Evolutionary conservation across 2,113 vertebrate genomes (phyloP), one percentile per base, ranked within the genome.

Genomic region (Gnathonemus echidnorhynchus): DNA sequence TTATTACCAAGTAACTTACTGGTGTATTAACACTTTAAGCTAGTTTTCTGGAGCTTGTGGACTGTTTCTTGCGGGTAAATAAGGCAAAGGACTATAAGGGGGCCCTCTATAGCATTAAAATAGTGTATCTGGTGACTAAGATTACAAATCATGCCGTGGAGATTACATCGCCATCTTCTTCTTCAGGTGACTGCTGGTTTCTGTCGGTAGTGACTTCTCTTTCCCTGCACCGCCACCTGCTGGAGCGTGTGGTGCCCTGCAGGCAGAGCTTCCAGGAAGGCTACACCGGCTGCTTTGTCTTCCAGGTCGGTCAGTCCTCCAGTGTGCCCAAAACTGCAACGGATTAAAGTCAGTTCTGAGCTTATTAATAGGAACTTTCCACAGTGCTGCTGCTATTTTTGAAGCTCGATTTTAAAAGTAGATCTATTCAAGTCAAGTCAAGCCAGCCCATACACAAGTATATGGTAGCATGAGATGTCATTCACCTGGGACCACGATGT

Each of bases 181-280:
- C 15, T 21, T 7, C 87, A 96, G 96, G 80, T 89, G 96, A 97
- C 91, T 97, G 96, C 93, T 96, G 96, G 96, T 89, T 97, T 2
- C 94, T 97, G 1, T 95, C 96, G 0, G 95, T 95, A 0, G 94
- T 97, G 39, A 93, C 96, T 0, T 97, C 96, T 62, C 94, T 96
- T 15, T 94, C 94, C 0, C 9, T 95, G 39, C 50, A 95, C 85
- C 93, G 4, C 0, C 66, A 89, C 6, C 95, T 97, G 19, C 93
- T 97, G 24, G 15, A 95, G 50, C 94, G 91, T 17, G 96, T 97
- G 0, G 89, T 96, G 3, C 95, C 96, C 31, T n/a, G 15, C 0
- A 90, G 13, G 1, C 95, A 96, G 91, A 93, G 91, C 89, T 97
- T 96, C 89, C 90, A 94, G 31, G 45, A 92, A 0, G 92, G 90